These are phyloP conservation scores for Drosophila malerkotliana DNA, from an alignment of 1,140 invertebrate species.

Conservation along the genomic window DNA sequence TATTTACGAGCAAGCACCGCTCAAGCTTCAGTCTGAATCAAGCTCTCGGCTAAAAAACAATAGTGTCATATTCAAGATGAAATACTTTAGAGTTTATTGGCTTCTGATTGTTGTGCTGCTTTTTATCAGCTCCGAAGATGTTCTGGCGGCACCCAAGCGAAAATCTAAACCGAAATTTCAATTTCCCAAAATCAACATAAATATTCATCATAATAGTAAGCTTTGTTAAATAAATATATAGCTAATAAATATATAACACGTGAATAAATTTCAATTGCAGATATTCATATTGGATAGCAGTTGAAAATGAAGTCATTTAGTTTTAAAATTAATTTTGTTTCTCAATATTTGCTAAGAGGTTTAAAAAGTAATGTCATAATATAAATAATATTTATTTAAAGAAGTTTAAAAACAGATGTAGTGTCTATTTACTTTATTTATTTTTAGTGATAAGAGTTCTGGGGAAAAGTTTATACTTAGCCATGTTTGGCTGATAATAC, in stretches of 20 bases:
- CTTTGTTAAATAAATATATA: neutral
- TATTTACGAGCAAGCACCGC: constrained; percentile 14
- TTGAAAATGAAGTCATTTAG: neutral
- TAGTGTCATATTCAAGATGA: constrained; percentile 40
- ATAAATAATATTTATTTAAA: neutral
- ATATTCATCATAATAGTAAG: constrained; percentile 75
- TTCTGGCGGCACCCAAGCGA: neutral
- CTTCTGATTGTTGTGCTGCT: constrained; percentile 28
- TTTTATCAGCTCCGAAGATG: constrained; percentile 25
- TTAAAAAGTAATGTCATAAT: neutral
- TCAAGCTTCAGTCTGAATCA: constrained; percentile 11
- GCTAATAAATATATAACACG: neutral
- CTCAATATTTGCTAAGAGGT: too few species aligned
- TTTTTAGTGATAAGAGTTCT: neutral
- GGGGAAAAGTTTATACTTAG: neutral
- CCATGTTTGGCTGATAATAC: neutral
- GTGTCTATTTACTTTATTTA: neutral
- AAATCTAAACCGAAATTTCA: constrained; percentile 1
- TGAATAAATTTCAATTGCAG: constrained; percentile 23
- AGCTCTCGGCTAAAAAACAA: neutral
- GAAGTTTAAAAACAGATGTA: neutral
- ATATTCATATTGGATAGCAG: constrained; percentile 57
- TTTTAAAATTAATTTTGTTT: neutral
- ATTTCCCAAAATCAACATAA: constrained; percentile 60
- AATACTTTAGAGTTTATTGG: constrained; percentile 54